phyloP scores from a whole-genome alignment of 2,888 invertebrate genomes.

The Perdita meconis region DNA sequence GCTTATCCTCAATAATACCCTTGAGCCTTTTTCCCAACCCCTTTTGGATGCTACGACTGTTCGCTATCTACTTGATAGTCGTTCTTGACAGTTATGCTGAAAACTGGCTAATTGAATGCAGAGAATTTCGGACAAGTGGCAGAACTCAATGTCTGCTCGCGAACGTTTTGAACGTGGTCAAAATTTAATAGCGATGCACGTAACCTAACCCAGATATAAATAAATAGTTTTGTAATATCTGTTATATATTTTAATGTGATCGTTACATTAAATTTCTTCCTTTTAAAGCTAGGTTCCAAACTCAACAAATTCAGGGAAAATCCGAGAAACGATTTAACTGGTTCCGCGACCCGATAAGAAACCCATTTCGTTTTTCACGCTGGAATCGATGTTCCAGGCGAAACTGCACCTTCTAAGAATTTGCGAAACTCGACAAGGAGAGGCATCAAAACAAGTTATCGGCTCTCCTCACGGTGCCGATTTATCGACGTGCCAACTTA shows the following conservation, averaged over 20 bases:
- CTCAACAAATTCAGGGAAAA: constrained; percentile 44
- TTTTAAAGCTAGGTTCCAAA: constrained; percentile 30
- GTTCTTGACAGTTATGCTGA: constrained; percentile 23
- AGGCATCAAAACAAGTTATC: constrained; percentile 69
- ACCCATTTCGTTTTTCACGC: constrained; percentile 46
- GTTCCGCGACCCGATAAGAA: constrained; percentile 31
- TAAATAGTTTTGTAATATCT: no score
- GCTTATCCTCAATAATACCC: constrained; percentile 69
- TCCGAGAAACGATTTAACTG: constrained; percentile 21
- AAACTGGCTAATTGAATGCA: constrained; percentile 35
- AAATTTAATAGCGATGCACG: no score
- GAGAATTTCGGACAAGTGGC: background rate
- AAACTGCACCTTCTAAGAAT: constrained; percentile 54
- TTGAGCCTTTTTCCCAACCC: constrained; percentile 27
- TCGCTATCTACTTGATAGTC: constrained; percentile 29
- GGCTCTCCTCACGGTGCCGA: constrained; percentile 57
- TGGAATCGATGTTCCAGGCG: constrained; percentile 34
- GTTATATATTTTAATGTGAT: no score
- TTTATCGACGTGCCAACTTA: constrained; percentile 69
- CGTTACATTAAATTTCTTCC: no score
- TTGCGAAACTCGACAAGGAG: constrained; percentile 43
- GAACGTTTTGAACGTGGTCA: no score
- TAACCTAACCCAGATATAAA: no score
- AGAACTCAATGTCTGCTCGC: no score
- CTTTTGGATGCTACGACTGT: constrained; percentile 14